Percentiles rank a stretch among this genome's conserved stretches.
Conservation (phyloP, 2,113 vertebrate species). For the Gnathonemus longibarbis region DNA sequence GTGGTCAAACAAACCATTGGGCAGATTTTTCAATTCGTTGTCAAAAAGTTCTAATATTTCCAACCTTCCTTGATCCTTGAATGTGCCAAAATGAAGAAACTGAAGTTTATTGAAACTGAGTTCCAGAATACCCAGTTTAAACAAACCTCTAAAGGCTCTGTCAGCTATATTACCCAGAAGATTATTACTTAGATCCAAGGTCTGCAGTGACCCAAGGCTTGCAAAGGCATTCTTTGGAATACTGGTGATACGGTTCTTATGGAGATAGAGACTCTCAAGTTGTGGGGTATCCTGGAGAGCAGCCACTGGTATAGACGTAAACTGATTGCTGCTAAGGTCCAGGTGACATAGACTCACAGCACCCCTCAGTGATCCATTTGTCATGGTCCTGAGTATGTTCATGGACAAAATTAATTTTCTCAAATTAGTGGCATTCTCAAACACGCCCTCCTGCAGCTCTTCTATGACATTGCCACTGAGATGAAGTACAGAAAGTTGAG, state of each 20-base stretch:
- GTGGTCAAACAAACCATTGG: conserved; percentile 34
- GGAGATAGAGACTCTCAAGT: conserved; percentile 41
- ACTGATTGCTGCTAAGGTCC: conserved; percentile 46
- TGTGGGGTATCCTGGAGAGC: conserved; percentile 26
- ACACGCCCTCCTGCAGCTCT: conserved; percentile 40
- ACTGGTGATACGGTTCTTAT: conserved; percentile 36
- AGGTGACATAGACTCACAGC: conserved; percentile 36
- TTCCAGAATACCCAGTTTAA: conserved; percentile 35
- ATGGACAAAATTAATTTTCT: conserved; percentile 40
- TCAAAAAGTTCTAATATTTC: conserved; percentile 42
- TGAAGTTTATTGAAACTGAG: conserved; percentile 45
- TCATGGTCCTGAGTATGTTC: conserved; percentile 38
- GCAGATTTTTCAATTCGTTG: conserved; percentile 42
- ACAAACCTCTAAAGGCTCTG: conserved; percentile 39
- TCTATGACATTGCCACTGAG: conserved; percentile 41
- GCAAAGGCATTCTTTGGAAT: conserved; percentile 41
- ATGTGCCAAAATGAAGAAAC: conserved; percentile 32
- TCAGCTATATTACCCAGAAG: conserved; percentile 30
- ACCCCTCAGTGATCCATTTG: conserved; percentile 35
- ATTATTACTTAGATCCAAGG: conserved; percentile 49
- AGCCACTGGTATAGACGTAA: conserved; percentile 33
- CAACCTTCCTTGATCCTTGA: conserved; percentile 36
- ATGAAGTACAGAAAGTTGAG: conserved; percentile 35
- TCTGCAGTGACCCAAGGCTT: conserved; percentile 23
- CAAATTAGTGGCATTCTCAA: conserved; percentile 36